These are phyloP conservation scores for Potamilus streckersoni DNA, from an alignment of 1,140 invertebrate genomes.

Conservation along the genomic window DNA sequence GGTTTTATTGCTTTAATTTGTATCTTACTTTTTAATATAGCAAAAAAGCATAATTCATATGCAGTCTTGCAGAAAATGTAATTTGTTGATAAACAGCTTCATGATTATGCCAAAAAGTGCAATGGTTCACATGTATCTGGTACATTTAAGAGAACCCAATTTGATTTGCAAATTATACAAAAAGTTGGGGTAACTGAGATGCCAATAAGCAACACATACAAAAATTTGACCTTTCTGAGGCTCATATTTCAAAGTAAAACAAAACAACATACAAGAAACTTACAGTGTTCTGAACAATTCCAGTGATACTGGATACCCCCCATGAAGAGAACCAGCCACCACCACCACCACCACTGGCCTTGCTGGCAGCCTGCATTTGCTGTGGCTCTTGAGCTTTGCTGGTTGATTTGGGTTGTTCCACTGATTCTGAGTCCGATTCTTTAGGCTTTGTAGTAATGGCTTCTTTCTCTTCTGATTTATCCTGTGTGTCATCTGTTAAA, in stretches of 20 bases:
- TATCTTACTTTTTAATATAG: too few relatives aligned
- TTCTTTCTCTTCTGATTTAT: too few relatives aligned
- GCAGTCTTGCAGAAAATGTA: too few relatives aligned
- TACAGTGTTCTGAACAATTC: constrained; percentile 58
- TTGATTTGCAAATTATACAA: neutral
- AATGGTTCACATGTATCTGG: too few relatives aligned
- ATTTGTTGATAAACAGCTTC: too few relatives aligned
- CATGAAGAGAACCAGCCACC: constrained; percentile 56
- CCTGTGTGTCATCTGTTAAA: too few relatives aligned
- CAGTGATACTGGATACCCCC: constrained; percentile 61
- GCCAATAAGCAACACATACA: too few relatives aligned
- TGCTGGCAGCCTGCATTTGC: constrained; percentile 9
- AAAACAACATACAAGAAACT: constrained; percentile 9
- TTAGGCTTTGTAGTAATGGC: too few relatives aligned
- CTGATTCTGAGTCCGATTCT: neutral
- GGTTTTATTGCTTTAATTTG: too few relatives aligned
- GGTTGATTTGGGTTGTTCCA: neutral
- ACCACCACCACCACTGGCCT: constrained; percentile 8
- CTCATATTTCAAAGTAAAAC: neutral
- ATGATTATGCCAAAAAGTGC: too few relatives aligned
- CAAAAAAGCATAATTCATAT: too few relatives aligned
- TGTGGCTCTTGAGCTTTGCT: neutral
- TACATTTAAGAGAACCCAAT: neutral
- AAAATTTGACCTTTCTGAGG: too few relatives aligned
- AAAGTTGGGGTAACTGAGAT: neutral